Evolutionary conservation across 2,797 vertebrate genomes (phyloP).

Genomic region (Thunnus albacares): DNA sequence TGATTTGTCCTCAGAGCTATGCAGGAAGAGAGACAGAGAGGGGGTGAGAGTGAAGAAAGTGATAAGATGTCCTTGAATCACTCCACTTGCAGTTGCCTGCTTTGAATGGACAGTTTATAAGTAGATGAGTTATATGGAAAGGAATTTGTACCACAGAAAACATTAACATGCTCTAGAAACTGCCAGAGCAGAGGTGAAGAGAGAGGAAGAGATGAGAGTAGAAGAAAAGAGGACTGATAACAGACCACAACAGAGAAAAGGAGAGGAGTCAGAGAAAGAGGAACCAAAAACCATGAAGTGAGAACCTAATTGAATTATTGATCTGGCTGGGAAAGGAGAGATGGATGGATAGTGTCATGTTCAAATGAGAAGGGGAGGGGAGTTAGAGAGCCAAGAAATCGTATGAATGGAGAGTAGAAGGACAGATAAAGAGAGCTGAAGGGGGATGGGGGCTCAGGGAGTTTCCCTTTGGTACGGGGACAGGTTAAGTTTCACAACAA

Average conservation of each 20-base stretch:
- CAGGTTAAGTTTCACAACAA: slow-evolving; percentile 68
- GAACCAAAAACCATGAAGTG: slow-evolving; percentile 48
- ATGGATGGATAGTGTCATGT: slow-evolving; percentile 71
- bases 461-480: slow-evolving; percentile 41
- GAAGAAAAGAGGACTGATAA: not conserved
- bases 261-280: slow-evolving; percentile 34
- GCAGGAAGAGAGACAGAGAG: slow-evolving; percentile 5
- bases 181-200: not conserved
- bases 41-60: not conserved
- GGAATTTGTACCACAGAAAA: not conserved
- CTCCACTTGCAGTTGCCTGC: not conserved
- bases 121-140: not conserved
- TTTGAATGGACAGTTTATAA: not conserved
- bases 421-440: slow-evolving; percentile 14
- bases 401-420: slow-evolving; percentile 44
- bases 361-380: slow-evolving; percentile 45
- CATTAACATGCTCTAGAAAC: not conserved
- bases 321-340: slow-evolving; percentile 81
- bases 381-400: slow-evolving; percentile 28
- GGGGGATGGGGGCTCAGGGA: slow-evolving; percentile 10
- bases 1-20: slow-evolving; percentile 18
- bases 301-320: slow-evolving; percentile 82
- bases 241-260: not conserved
- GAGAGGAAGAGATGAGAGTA: not conserved
- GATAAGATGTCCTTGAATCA: not conserved